phyloP scores from a whole-genome alignment of 2,888 invertebrate species.

The Scotopteryx bipunctaria region DNA sequence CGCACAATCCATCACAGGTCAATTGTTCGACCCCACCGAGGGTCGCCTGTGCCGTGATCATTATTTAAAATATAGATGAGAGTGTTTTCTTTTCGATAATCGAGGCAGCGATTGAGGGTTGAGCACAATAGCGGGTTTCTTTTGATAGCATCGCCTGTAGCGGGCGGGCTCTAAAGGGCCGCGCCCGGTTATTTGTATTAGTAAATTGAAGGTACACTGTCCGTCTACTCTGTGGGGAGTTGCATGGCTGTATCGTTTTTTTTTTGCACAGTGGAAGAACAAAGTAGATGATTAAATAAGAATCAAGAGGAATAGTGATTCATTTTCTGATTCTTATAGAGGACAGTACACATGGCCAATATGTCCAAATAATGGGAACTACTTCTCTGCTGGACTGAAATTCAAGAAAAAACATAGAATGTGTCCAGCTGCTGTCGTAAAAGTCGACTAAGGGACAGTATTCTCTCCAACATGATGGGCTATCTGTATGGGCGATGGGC shows the following conservation, averaged over 20 bases:
- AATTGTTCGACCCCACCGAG: constrained; percentile 58
- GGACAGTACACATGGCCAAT: no score
- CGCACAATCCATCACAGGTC: constrained; percentile 73
- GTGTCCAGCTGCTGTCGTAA: no score
- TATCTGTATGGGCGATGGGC: no score
- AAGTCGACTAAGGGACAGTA: no score
- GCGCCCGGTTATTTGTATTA: constrained; percentile 75
- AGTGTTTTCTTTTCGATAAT: constrained; percentile 83
- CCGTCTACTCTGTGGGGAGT: constrained; percentile 63
- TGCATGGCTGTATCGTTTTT: constrained; percentile 51
- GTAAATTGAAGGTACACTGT: constrained; percentile 77
- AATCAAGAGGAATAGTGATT: neutral
- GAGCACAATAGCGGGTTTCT: constrained; percentile 68
- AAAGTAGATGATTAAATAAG: no score
- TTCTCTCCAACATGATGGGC: no score
- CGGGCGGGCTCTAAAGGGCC: constrained; percentile 61
- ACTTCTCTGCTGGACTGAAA: no score
- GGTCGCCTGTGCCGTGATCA: constrained; percentile 65
- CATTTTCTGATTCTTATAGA: no score
- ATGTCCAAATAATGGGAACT: no score
- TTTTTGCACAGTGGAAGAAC: constrained; percentile 37
- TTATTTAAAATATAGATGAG: constrained; percentile 83
- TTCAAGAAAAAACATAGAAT: no score
- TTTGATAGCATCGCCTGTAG: constrained; percentile 72
- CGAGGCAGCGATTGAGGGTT: constrained; percentile 79